Conservation (phyloP, 2,888 invertebrate genomes). For the Philaethria dido region DNA sequence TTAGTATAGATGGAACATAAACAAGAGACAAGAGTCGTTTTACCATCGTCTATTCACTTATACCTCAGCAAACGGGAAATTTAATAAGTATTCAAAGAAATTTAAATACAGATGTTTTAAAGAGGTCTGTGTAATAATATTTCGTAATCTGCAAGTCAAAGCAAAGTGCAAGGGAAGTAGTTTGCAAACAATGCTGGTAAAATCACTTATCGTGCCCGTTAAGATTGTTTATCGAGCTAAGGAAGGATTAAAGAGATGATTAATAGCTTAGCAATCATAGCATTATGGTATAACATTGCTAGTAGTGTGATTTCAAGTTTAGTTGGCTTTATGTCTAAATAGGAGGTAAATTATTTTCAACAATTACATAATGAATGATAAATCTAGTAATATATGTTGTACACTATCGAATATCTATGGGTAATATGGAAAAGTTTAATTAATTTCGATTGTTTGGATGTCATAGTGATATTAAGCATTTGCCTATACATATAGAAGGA, state of each 20-base stretch:
- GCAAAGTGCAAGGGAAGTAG: not conserved
- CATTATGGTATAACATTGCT: not conserved
- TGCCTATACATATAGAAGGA: not conserved
- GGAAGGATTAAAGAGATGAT: constrained; percentile 12
- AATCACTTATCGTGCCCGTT: constrained; percentile 13
- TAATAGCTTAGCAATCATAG: not conserved
- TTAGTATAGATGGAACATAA: not conserved
- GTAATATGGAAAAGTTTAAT: no score
- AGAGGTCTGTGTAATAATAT: not conserved
- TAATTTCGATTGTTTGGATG: no score
- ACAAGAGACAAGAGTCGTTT: not conserved
- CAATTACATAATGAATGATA: no score
- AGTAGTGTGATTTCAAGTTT: not conserved
- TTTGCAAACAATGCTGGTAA: constrained; percentile 15
- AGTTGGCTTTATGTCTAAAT: no score
- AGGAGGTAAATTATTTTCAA: no score
- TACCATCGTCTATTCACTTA: not conserved
- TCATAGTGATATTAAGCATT: no score
- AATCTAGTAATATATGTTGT: no score
- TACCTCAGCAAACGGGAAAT: not conserved
- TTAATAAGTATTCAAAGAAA: not conserved
- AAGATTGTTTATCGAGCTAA: constrained; percentile 6
- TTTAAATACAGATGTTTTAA: constrained; percentile 3
- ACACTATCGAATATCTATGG: no score
- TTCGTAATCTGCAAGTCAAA: constrained; percentile 10